A percentile compares a stretch with the other conserved stretches of the same genome.
These are phyloP conservation scores for Mamestra brassicae DNA, from an alignment of 2,888 invertebrate species.

Conservation along the genomic window DNA sequence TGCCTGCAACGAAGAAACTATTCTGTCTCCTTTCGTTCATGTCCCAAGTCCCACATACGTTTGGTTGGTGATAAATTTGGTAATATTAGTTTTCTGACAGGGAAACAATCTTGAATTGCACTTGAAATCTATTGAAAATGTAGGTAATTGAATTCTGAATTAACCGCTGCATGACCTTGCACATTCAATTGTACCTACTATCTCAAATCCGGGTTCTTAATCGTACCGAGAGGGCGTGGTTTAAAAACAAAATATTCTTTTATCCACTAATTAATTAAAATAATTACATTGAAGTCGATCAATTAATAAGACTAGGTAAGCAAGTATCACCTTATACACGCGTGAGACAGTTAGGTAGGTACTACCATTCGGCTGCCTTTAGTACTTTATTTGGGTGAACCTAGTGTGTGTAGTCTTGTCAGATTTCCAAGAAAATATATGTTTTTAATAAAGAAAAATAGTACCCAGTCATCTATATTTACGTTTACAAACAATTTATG, in stretches of 20 bases:
- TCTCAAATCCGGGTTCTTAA: slow-evolving; percentile 7
- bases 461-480: neutral
- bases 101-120: neutral
- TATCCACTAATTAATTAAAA: slow-evolving; percentile 5
- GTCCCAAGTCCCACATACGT: too few relatives aligned
- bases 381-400: neutral
- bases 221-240: neutral
- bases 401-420: neutral
- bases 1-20: too few relatives aligned
- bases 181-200: neutral
- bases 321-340: neutral
- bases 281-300: neutral
- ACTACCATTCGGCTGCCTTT: neutral
- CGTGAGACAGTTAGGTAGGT: neutral
- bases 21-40: too few relatives aligned
- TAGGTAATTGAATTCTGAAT: neutral
- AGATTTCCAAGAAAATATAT: slow-evolving; percentile 10
- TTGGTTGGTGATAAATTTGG: neutral
- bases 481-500: neutral
- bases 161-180: slow-evolving; percentile 13
- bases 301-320: neutral
- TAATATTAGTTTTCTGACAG: too few relatives aligned
- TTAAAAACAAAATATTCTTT: neutral
- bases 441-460: slow-evolving; percentile 20
- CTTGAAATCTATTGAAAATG: fast-evolving